These are phyloP conservation scores for Hydropsyche betteni DNA, from an alignment of 2,888 invertebrate genomes.

Conservation along the genomic window DNA sequence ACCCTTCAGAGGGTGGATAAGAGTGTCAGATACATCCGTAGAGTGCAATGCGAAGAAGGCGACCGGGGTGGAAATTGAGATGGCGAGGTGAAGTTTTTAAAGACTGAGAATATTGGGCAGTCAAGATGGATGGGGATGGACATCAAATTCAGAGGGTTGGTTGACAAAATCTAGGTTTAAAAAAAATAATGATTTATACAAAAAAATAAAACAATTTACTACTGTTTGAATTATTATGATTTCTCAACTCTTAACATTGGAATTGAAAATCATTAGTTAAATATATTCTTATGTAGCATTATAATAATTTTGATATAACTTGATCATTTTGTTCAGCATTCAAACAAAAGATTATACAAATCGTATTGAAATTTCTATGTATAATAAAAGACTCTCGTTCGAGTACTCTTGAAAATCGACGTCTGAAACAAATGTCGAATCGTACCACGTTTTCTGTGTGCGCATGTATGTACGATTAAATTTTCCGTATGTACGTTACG, in stretches of 20 bases:
- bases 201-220: too few species aligned
- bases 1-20: constrained; percentile 45
- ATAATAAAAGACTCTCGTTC: too few species aligned
- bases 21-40: constrained; percentile 49
- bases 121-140: constrained; percentile 39
- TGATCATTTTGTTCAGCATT: too few species aligned
- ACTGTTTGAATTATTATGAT: too few species aligned
- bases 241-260: too few species aligned
- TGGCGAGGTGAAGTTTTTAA: constrained; percentile 29
- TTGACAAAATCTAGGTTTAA: too few species aligned
- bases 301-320: too few species aligned
- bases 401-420: too few species aligned
- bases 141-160: not conserved
- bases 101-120: constrained; percentile 41
- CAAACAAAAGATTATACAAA: too few species aligned
- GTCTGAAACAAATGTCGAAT: not conserved
- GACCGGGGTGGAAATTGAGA: constrained; percentile 37
- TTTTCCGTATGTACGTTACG: not conserved
- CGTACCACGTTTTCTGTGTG: not conserved
- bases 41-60: constrained; percentile 46
- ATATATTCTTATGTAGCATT: too few species aligned
- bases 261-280: too few species aligned
- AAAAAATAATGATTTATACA: constrained; percentile 20
- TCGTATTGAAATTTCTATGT: too few species aligned
- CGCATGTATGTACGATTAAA: not conserved